Evolutionary conservation across 2,113 vertebrate genomes (phyloP), one percentile per base, ranked within the genome.

Genomic region (Numenius arquata): DNA sequence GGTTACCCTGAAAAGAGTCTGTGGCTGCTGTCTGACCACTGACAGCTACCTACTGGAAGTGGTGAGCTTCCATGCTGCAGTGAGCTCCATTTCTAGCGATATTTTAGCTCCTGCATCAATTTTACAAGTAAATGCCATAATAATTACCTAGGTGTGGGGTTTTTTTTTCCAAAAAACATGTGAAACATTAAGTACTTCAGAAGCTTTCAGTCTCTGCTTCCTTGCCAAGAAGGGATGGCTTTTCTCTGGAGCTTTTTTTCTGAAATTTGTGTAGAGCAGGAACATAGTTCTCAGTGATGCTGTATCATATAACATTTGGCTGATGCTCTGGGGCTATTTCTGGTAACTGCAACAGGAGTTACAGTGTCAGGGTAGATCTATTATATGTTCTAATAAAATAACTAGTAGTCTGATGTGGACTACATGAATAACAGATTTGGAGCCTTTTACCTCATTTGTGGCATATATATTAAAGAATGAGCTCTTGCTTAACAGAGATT

Each of bases 401-500:
- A 79, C 30, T 67, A 63, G 21, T 65, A 91, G 40, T 48, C 52
- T 91, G 70, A 79, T 81, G 53, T 22, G 53, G 63, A 27, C 78
- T 76, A 58, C 29, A 38, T 47, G 29, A 91, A 40, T 27, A 91
- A 56, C 30, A 85, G 50, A 75, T 89, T 85, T 89, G 80, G 32
- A 92, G 63, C n/a, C n/a, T 91, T 88, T 85, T 52, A 63, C 87
- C 61, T 94, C 23, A 68, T 78, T 94, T 40, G 10, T 83, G 62
- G 38, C 3, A 5, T 68, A 34, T 48, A 30, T 72, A 82, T 92
- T 93, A 82, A 82, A 79, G 61, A 91, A 36, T 41, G 30, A 93
- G 27, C 34, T 94, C 53, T 89, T 85, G 74, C 43, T 91, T 87
- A 95, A 72, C 7, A 71, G 79, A 92, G 84, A 82, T 95, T 94